Base-by-base conservation (phyloP, 2,888 invertebrate genomes). In the Petrophora chlorosata region DNA sequence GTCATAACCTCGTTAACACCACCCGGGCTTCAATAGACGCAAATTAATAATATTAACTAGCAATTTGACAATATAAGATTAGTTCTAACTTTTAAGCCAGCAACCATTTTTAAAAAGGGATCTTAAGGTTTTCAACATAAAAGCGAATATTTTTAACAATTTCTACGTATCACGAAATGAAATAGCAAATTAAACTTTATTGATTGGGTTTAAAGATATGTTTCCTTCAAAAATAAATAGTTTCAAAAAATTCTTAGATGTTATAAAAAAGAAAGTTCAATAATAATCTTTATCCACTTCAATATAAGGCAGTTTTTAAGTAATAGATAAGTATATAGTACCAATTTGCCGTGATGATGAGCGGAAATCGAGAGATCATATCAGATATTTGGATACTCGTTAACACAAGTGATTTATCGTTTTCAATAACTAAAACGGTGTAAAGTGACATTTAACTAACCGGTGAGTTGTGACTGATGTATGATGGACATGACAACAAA, bases 341-440 rank as follows among this genome's bases (percentile, higher is more conserved):
- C 67, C 77, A 80, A 80, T 80, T 81, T 79, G 65, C 60, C 45
- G 58, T 59, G 62, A 75, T 80, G 80, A 80, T 78, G 47, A 51
- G 66, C 48, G 45, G 54, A 63, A 65, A 54, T 36, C 32, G 29
- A 50, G 25, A 54, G 65, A 65, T 68, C 51, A 53, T 60, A 51
- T 57, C 56, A 38, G 40, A 51, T 56, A 57, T 61, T 60, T 38
- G 63, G 45, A 67, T 53, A 67, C 56, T 70, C 66, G 57, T 38
- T 42, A 53, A 54, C 57, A 33, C 61, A 65, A 69, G 61, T 64
- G 61, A 57, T 61, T 61, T 49, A 49, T 52, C 48, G 50, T 51
- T 47, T 54, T 44, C 39, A 42, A 40, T 29, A 29, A 45, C 25
- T 53, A 33, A 53, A 47, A 34, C 51, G 40, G 17, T 53, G 41